A percentile compares a stretch with the other conserved stretches of the same genome.
These are phyloP conservation scores for Limnephilus marmoratus DNA, from an alignment of 2,888 invertebrate species.

Conservation along the genomic window DNA sequence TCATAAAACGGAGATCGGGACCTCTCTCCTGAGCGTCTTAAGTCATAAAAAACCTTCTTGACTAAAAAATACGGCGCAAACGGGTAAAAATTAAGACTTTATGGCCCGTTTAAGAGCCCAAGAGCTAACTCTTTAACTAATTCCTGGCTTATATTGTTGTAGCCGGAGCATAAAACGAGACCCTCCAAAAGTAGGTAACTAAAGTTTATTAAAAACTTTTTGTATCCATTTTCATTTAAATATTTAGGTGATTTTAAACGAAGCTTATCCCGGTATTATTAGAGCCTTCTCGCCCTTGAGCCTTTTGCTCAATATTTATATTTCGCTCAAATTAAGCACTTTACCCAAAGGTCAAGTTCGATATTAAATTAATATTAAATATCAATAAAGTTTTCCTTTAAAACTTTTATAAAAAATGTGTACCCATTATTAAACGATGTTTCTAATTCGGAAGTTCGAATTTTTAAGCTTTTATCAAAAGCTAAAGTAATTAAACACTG, in stretches of 20 bases:
- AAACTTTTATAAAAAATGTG: not conserved
- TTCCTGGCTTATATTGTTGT: conserved; percentile 59
- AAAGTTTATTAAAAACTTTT: conserved; percentile 31
- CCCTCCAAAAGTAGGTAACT: conserved; percentile 22
- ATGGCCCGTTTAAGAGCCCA: conserved; percentile 54
- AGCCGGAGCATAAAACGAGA: conserved; percentile 32
- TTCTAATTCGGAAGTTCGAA: too few species aligned
- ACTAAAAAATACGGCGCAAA: conserved; percentile 56
- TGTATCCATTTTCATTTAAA: conserved; percentile 38
- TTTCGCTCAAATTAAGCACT: not conserved
- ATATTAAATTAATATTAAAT: not conserved
- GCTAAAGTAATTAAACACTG: too few species aligned
- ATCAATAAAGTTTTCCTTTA: not conserved
- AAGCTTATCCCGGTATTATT: not conserved
- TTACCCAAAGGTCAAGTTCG: not conserved
- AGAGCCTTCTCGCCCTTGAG: not conserved
- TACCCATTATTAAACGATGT: not conserved
- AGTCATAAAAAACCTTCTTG: conserved; percentile 56
- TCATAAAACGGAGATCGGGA: conserved; percentile 54
- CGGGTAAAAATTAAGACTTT: conserved; percentile 62
- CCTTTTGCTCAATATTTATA: not conserved
- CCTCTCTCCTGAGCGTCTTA: conserved; percentile 40
- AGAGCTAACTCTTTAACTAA: conserved; percentile 62
- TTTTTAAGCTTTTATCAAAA: too few species aligned
- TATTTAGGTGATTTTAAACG: conserved; percentile 36